Evolutionary conservation across 2,113 vertebrate genomes (phyloP), one percentile per base, ranked within the genome.

Genomic region (Panthera leo): DNA sequence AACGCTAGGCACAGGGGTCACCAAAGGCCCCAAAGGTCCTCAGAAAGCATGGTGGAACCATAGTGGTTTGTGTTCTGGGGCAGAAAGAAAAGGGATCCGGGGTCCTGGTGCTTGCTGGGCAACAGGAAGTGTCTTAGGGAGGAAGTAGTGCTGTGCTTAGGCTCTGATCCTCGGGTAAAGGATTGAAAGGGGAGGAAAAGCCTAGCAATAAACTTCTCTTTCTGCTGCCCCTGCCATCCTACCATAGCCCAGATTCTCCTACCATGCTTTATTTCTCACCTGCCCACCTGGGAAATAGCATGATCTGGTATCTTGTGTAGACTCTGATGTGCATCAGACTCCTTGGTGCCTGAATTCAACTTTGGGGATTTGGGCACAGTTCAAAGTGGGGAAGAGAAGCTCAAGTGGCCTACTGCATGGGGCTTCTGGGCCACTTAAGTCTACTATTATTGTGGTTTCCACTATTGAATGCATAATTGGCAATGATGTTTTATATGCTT

Each of bases 41-140:
- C 27, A 16, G n/a, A 29, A 3, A 95, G 78, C 31, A 70, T 8
- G 19, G 78, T 70, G 3, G 0, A 0, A 23, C 4, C 34, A 18
- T 3, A 87, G 29, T 31, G 25, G 15, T 3, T 5, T 68, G 25
- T 42, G n/a, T 67, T 70, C 19, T 45, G 12, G 11, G 29, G 23
- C 31, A 61, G 51, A 61, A 36, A 80, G 84, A 91, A n/a, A 6
- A 0, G 25, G 91, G 8, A 25, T 42, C 0, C 1, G 27, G 55
- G 19, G 48, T 1, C 61, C 48, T 25, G 63, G 19, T 45, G 82
- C 0, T 63, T 27, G 4, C 42, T 75, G 71, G 58, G 53, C 31
- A 48, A 45, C 48, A 63, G 39, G 27, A 84, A 23, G 9, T 36
- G 31, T 48, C 11, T 15, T 11, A 65, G 31, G 48, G 4, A 94